phyloP scores from a whole-genome alignment of 2,113 vertebrate genomes.

The Myodes glareolus region DNA sequence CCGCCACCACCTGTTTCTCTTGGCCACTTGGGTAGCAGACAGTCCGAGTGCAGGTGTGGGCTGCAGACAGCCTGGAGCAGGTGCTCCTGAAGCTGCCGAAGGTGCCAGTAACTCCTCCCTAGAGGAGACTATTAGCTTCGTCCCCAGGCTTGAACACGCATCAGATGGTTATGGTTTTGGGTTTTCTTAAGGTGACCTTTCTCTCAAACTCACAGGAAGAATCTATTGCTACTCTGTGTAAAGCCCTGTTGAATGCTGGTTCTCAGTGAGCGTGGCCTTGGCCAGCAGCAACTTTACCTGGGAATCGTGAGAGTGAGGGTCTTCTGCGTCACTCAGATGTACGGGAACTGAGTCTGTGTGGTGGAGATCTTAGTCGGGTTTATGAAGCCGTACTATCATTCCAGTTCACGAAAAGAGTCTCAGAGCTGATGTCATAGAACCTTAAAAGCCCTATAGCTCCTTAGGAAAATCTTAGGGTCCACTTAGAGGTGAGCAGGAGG shows the following conservation, averaged over 20 bases:
- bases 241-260: not conserved
- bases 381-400: not conserved
- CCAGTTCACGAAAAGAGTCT: not conserved
- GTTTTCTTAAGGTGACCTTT: not conserved
- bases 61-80: slow-evolving; percentile 2
- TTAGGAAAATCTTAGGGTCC: not conserved
- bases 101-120: not conserved
- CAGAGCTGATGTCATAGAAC: not conserved
- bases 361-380: not conserved
- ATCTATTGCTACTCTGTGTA: not conserved
- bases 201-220: not conserved
- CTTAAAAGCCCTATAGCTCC: not conserved
- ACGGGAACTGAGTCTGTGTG: not conserved
- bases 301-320: not conserved
- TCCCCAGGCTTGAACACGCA: not conserved
- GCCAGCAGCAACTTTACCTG: not conserved
- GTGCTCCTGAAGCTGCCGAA: not conserved
- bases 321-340: not conserved
- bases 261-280: not conserved
- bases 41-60: slow-evolving; percentile 6
- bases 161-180: not conserved
- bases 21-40: not conserved
- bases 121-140: not conserved
- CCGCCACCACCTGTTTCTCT: not conserved
- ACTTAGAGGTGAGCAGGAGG: not conserved